A percentile compares a stretch with the other conserved stretches of the same genome.
Evolutionary conservation across 2,888 invertebrate genomes (phyloP).

Genomic region (Perithous albicinctus): DNA sequence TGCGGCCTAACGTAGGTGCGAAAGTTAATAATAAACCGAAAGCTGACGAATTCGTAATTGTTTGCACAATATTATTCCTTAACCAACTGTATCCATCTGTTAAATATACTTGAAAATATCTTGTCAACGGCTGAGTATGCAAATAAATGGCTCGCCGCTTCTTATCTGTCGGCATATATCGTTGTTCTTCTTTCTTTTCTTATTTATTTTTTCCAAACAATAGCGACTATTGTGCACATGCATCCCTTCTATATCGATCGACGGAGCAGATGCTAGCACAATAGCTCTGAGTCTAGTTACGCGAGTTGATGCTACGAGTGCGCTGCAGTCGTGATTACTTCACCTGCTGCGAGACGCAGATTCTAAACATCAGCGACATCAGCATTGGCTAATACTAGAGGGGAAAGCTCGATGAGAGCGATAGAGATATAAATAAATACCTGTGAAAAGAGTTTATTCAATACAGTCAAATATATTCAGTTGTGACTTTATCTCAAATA

Average conservation of each 20-base stretch:
- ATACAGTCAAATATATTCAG: too few relatives aligned
- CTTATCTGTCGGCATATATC: background rate
- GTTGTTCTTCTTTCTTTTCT: too few relatives aligned
- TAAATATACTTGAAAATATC: background rate
- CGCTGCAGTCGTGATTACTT: slow-evolving; percentile 9
- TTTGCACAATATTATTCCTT: slow-evolving; percentile 39
- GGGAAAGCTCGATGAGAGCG: too few relatives aligned
- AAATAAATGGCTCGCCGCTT: background rate
- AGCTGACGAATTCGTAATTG: slow-evolving; percentile 26
- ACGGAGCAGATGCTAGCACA: background rate
- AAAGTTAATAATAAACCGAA: slow-evolving; percentile 62
- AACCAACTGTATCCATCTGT: background rate
- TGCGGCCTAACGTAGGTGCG: background rate
- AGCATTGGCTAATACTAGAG: background rate
- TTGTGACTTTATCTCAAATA: too few relatives aligned
- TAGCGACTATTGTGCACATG: background rate
- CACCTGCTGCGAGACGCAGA: background rate
- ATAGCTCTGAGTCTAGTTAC: background rate
- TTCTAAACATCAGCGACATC: background rate
- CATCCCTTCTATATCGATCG: slow-evolving; percentile 39
- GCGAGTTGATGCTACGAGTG: background rate
- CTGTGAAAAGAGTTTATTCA: too few relatives aligned
- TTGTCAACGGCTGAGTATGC: background rate
- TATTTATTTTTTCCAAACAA: background rate
- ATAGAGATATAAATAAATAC: too few relatives aligned